Base-by-base conservation (phyloP, 2,797 vertebrate species). In the Pelodytes ibericus region DNA sequence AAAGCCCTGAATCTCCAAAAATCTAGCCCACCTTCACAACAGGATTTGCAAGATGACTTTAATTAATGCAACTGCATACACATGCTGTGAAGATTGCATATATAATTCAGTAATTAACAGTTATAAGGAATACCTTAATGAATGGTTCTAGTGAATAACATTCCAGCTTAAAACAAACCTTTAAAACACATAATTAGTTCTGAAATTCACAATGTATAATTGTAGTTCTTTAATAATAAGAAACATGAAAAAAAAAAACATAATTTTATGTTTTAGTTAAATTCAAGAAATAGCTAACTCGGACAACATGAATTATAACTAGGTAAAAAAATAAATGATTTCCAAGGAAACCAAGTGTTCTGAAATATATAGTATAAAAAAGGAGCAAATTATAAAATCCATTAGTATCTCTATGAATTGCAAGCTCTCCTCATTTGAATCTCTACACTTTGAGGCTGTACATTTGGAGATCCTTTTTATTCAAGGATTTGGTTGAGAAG, bases 81-180 rank as follows among this genome's bases (percentile, higher is more conserved):
- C 41, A 47, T 8, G 63, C 41, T 49, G 63, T 20, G 63, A 47
- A 47, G 6, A 41, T 20, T 29, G 41, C 25, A 29, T 65, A 65
- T 44, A 47, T 65, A 65, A 65, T 65, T 65, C n/a, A 41, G 22
- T 66, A 49, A 66, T 49, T 16, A 41, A 44, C 25, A 47, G 24
- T 41, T 36, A 29, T 25, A 41, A n/a, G 24, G 18, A 65, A 47
- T 20, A 31, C n/a, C n/a, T 30, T 65, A 18, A 47, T 53, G 20
- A 22, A 24, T 53, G 49, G 1, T 24, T 53, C 49, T 24, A 66
- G n/a, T 47, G 41, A 47, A 44, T 41, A 64, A 66, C n/a, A 66
- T 29, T 49, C 22, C 63, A 47, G 25, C 4, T 47, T 41, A 41
- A 64, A 26, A 26, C 25, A 5, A 47, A 66, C 47, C 16, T 47